Percentiles rank a stretch among this genome's conserved stretches.
Evolutionary conservation across 2,888 invertebrate species (phyloP).

Genomic region (Crossocerus cetratus): DNA sequence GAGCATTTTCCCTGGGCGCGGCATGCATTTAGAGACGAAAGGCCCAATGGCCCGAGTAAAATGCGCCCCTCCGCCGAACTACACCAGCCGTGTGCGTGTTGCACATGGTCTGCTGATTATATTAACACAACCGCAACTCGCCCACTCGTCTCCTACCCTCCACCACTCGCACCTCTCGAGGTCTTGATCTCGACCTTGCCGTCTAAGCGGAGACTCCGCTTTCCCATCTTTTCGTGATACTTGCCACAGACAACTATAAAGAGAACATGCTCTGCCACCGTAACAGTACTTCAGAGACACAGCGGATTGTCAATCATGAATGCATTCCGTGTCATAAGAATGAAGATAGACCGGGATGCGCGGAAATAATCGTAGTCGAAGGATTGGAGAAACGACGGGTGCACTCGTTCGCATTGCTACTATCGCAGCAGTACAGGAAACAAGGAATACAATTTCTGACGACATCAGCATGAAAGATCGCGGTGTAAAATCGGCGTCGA

Average conservation of each 20-base stretch:
- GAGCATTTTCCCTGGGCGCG: constrained; percentile 34
- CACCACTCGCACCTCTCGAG: background rate
- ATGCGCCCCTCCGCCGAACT: constrained; percentile 35
- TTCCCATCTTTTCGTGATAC: constrained; percentile 3
- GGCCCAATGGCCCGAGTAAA: constrained; percentile 51
- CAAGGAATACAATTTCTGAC: constrained; percentile 32
- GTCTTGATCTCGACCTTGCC: constrained; percentile 17
- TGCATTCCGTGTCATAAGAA: too few species aligned
- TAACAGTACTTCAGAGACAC: too few species aligned
- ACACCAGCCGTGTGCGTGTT: constrained; percentile 18
- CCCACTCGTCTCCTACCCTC: constrained; percentile 14
- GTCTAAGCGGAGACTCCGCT: too few species aligned
- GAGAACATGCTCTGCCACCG: background rate
- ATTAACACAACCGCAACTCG: constrained; percentile 44
- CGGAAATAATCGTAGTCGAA: too few species aligned
- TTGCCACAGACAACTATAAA: too few species aligned
- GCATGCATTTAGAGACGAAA: constrained; percentile 44
- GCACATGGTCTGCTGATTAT: constrained; percentile 55
- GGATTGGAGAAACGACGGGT: too few species aligned
- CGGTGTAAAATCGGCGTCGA: constrained; percentile 10
- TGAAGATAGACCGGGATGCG: too few species aligned
- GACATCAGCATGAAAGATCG: background rate
- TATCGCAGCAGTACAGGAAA: constrained; percentile 31
- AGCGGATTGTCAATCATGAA: too few species aligned
- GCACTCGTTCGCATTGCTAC: background rate